Base-by-base conservation (phyloP, 2,797 vertebrate species). In the Catamblyrhynchus diadema region DNA sequence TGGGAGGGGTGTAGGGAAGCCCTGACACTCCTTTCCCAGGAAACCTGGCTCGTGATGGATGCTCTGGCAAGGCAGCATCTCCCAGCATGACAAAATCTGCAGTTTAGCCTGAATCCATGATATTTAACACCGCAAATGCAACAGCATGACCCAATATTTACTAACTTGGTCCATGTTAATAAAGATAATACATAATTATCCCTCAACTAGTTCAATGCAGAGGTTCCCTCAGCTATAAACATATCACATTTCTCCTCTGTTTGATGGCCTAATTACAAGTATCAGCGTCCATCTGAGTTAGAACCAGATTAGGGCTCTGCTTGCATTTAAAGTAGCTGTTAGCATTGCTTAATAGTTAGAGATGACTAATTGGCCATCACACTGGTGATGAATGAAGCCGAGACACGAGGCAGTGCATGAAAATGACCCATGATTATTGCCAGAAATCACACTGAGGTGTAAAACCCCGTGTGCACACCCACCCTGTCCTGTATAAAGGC, bases 291-390 rank as follows among this genome's bases (percentile, higher is more conserved):
- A 93, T 95, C 71, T 78, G 69, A 87, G 92, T 88, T 92, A 95
- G 93, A 88, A 80, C 50, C 44, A 62, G 53, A 89, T 48, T 42
- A 93, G 89, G 45, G 22, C 86, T 74, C 90, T 53, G 95, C 78
- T 90, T 94, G 95, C 95, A 96, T 97, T 94, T 80, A 94, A 97
- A 96, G 95, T 48, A 88, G 93, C 90, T 82, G 92, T 96, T 96
- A 95, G 89, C 53, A 45, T 37, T 3, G 93, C 86, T 69, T 90
- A 96, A 96, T 54, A 80, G 93, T 18, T 56, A 53, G 21, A 66
- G 44, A 94, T 95, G 91, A 97, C 94, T 97, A 96, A 96, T 94
- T 96, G 91, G 95, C 87, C 82, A 44, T 90, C 92, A 16, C 7
- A 44, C 42, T 32, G 66, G 75, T 93, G 90, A 97, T 94, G 93